Conservation (phyloP, 35 echinoderm and acorn worm genomes). For the Chiridota heheva region DNA sequence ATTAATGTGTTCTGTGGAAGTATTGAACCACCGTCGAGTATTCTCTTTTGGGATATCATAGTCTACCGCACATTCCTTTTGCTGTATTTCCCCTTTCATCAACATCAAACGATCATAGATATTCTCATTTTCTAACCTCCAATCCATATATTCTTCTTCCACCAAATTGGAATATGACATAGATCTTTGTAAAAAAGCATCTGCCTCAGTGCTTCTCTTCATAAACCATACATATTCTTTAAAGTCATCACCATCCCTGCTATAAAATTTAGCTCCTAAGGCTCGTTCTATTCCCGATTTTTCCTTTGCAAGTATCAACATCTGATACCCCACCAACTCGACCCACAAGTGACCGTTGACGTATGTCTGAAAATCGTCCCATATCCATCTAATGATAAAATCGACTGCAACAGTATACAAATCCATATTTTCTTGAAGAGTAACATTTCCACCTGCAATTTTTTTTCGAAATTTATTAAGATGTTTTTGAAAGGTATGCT, state of each 20-base stretch:
- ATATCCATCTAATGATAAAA: conserved; percentile 14
- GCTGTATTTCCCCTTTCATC: conserved; percentile 28
- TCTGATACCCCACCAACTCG: conserved; percentile 46
- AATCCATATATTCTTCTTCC: background rate
- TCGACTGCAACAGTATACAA: conserved; percentile 38
- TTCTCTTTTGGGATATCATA: conserved; percentile 7
- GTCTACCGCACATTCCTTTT: conserved; percentile 32
- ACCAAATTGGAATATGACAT: conserved; percentile 30
- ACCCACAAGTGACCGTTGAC: conserved; percentile 19
- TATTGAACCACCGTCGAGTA: conserved; percentile 47
- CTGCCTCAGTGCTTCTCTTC: conserved; percentile 29
- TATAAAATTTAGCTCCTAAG: conserved; percentile 54
- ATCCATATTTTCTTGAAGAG: background rate
- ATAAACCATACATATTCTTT: conserved; percentile 54
- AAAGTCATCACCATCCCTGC: conserved; percentile 28
- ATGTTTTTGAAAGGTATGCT: background rate
- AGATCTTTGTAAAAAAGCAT: conserved; percentile 25
- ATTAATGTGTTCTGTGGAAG: conserved; percentile 58
- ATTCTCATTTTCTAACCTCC: conserved; percentile 12
- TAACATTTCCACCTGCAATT: background rate
- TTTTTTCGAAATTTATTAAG: background rate
- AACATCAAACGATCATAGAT: background rate
- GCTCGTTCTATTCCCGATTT: conserved; percentile 54
- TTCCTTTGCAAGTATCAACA: conserved; percentile 69
- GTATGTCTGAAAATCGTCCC: conserved; percentile 2